These are phyloP conservation scores for Anolis apletophallus DNA, from an alignment of 2,797 vertebrate species.

Conservation along the genomic window DNA sequence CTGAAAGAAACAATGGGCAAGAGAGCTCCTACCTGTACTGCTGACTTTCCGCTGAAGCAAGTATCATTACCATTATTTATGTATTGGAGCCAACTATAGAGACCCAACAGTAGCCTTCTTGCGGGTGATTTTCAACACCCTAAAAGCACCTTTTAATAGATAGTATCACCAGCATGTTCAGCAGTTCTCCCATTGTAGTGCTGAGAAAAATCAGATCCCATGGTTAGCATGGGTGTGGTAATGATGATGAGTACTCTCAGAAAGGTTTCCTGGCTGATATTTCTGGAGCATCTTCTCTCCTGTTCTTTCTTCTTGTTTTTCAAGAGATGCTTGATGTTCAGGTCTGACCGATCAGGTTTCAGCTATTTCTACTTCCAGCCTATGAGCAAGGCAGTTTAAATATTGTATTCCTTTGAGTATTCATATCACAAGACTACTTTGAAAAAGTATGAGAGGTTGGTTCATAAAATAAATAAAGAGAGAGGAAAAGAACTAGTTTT, in stretches of 20 bases:
- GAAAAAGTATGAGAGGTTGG: not conserved
- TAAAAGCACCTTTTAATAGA: not conserved
- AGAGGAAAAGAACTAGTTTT: not conserved
- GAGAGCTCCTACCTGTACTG: not conserved
- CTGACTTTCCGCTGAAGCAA: not conserved
- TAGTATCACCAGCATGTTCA: constrained; percentile 18
- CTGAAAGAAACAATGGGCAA: not conserved
- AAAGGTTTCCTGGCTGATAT: constrained; percentile 15
- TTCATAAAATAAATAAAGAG: not conserved
- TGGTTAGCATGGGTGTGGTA: constrained; percentile 28
- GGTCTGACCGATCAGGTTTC: constrained; percentile 4
- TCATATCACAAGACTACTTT: not conserved
- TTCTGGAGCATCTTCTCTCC: constrained; percentile 24
- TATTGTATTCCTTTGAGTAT: not conserved
- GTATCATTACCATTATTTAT: not conserved
- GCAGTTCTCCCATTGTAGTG: not conserved
- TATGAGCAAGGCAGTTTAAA: not conserved
- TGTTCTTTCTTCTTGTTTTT: constrained; percentile 30
- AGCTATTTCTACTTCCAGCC: not conserved
- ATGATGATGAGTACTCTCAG: constrained; percentile 8
- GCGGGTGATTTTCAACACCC: not conserved
- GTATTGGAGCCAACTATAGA: no score
- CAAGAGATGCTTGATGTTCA: constrained; percentile 20
- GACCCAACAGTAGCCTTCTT: not conserved
- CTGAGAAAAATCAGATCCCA: constrained; percentile 19